Evolutionary conservation across 2,113 vertebrate genomes (phyloP).

Genomic region (Engystomops pustulosus): DNA sequence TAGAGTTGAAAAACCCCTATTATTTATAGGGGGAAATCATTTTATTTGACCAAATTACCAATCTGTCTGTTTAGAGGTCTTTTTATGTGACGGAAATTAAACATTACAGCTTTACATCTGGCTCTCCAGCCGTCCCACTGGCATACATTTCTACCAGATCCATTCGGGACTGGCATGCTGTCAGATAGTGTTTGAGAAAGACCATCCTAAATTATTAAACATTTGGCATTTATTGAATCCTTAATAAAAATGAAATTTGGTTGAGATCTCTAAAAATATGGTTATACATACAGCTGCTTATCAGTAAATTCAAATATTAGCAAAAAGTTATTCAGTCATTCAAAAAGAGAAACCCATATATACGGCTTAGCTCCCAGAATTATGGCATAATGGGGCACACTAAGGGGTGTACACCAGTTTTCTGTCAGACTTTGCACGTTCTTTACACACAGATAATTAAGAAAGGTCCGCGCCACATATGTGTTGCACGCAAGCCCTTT

Average conservation of each 20-base stretch:
- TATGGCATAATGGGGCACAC: no score
- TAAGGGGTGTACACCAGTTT: no score
- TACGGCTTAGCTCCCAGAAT: no score
- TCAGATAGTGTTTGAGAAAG: conserved; percentile 27
- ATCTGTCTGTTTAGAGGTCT: conserved; percentile 22
- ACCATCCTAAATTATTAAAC: conserved; percentile 48
- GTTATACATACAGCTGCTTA: no score
- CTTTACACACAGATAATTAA: no score
- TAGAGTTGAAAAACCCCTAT: not conserved
- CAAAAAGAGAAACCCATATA: no score
- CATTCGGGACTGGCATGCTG: conserved; percentile 33
- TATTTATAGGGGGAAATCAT: not conserved
- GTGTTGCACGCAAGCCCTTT: no score
- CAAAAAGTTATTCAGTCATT: no score
- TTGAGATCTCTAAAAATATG: not conserved
- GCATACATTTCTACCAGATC: conserved; percentile 7
- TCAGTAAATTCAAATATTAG: no score
- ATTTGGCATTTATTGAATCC: conserved; percentile 25
- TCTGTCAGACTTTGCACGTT: no score
- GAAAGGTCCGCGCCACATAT: no score
- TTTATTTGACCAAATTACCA: conserved; percentile 12
- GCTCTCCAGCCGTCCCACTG: conserved; percentile 40
- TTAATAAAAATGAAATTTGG: conserved; percentile 4
- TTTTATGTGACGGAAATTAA: conserved; percentile 41
- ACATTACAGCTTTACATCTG: conserved; percentile 29